These are phyloP conservation scores for Caiman crocodilus DNA, from an alignment of 2,797 vertebrate species.

Conservation along the genomic window DNA sequence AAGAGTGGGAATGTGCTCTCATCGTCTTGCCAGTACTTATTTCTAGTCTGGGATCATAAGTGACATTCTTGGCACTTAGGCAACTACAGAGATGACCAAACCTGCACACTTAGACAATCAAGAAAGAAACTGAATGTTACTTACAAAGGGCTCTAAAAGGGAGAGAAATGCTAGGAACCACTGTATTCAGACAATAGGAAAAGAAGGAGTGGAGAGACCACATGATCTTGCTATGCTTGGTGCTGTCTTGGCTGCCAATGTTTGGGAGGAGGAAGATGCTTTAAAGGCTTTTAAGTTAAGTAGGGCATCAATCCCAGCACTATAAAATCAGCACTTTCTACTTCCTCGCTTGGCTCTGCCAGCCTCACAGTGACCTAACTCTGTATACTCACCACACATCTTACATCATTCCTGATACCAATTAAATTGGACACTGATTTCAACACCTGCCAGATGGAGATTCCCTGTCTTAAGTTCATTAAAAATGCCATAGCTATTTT, in stretches of 20 bases:
- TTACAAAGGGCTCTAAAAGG: not conserved
- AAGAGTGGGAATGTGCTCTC: no score
- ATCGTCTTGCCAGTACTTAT: no score
- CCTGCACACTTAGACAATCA: no score
- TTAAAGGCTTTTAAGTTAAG: constrained; percentile 45
- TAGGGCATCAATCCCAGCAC: constrained; percentile 32
- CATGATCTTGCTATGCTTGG: fast-evolving
- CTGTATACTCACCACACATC: constrained; percentile 28
- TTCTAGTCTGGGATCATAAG: no score
- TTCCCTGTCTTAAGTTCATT: constrained; percentile 29
- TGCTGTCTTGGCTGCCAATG: not conserved
- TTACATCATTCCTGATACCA: constrained; percentile 47
- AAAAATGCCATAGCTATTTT: constrained; percentile 13
- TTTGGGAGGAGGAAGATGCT: constrained; percentile 24
- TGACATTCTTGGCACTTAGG: no score
- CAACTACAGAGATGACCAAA: no score
- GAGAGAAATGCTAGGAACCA: not conserved
- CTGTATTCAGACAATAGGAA: not conserved
- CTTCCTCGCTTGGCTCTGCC: constrained; percentile 19
- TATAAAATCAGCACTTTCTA: constrained; percentile 40
- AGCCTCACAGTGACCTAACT: constrained; percentile 11
- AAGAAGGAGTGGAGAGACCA: not conserved
- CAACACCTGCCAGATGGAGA: constrained; percentile 15
- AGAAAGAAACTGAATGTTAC: not conserved
- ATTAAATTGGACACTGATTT: constrained; percentile 54